phyloP scores from a whole-genome alignment of 2,113 vertebrate species.

The Paramisgurnus dabryanus region DNA sequence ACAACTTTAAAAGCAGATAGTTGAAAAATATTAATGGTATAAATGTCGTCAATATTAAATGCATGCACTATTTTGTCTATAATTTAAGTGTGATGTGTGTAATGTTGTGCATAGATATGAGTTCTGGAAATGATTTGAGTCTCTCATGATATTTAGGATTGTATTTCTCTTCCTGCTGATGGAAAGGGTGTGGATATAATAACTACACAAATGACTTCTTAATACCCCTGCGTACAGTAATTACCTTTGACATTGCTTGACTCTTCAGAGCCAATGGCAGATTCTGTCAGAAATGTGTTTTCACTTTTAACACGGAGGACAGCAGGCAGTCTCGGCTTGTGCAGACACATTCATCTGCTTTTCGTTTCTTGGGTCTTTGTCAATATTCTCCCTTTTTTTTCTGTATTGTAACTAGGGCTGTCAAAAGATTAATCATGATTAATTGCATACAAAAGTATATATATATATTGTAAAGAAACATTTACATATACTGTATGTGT shows the following conservation, averaged over 20 bases:
- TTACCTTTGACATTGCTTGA: conserved; percentile 51
- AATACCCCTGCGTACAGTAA: conserved; percentile 54
- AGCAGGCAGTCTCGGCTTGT: not conserved
- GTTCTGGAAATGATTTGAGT: not conserved
- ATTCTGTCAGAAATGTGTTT: not conserved
- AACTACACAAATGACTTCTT: conserved; percentile 52
- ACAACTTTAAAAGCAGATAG: too few species aligned
- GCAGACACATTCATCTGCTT: not conserved
- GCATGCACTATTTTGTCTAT: too few species aligned
- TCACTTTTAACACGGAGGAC: not conserved
- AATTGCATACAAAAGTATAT: too few species aligned
- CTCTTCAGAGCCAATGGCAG: conserved; percentile 4
- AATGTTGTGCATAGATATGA: not conserved
- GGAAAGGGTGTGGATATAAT: conserved; percentile 60
- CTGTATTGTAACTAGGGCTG: too few species aligned
- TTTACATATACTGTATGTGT: too few species aligned
- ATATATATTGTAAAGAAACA: too few species aligned
- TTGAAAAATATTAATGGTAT: too few species aligned
- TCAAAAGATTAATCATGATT: too few species aligned
- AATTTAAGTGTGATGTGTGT: too few species aligned
- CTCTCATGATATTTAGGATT: conserved; percentile 20
- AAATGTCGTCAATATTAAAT: too few species aligned
- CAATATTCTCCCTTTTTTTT: not conserved
- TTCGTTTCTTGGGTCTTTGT: not conserved
- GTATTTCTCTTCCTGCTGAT: conserved; percentile 28